Evolutionary conservation across 64 coral and sea anemone genomes (phyloP).

Genomic region (Cladopsammia gracilis): DNA sequence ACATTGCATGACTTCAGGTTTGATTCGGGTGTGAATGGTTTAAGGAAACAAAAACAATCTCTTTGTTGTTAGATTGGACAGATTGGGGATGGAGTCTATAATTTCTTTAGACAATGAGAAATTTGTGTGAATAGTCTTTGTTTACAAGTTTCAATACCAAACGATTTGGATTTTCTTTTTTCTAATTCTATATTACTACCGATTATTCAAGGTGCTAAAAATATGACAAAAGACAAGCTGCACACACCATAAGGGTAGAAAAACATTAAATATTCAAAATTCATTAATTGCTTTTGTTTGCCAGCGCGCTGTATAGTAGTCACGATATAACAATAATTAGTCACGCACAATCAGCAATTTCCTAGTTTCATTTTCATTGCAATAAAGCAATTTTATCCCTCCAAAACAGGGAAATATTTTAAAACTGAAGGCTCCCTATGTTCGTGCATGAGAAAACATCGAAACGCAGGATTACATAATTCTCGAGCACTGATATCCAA

Average conservation of each 20-base stretch:
- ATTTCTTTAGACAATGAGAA: no score
- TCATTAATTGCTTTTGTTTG: conserved; percentile 5
- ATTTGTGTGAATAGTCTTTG: no score
- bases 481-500: no score
- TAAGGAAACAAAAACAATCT: no score
- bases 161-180: background rate
- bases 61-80: no score
- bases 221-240: background rate
- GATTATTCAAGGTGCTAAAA: background rate
- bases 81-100: no score
- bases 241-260: background rate
- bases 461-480: no score
- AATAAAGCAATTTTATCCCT: background rate
- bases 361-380: background rate
- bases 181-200: no score
- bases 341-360: conserved; percentile 35
- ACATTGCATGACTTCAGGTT: no score
- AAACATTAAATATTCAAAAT: background rate
- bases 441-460: no score
- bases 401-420: background rate
- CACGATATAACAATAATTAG: conserved; percentile 48
- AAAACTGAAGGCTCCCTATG: background rate
- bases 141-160: background rate
- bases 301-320: background rate
- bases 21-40: no score